These are phyloP conservation scores for Vannuccia rotundouncinata DNA, from an alignment of 2,888 invertebrate genomes.

Conservation along the genomic window DNA sequence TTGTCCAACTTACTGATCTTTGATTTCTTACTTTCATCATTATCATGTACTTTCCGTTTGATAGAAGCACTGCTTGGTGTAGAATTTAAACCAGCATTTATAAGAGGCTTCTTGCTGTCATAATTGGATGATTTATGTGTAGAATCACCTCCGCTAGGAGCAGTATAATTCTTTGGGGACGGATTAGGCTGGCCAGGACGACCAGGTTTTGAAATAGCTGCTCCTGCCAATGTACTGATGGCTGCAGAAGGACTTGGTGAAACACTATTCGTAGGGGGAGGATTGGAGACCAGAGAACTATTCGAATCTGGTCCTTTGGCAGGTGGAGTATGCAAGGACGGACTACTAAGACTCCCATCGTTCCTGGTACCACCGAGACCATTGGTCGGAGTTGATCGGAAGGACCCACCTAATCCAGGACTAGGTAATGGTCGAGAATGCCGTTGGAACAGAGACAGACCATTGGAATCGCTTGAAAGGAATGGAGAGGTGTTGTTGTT, in stretches of 20 bases:
- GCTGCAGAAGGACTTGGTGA: not conserved
- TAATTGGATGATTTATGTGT: constrained; percentile 4
- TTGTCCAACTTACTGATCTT: not conserved
- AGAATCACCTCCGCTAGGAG: not conserved
- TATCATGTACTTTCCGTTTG: not conserved
- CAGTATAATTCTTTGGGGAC: not conserved
- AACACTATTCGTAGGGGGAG: not conserved
- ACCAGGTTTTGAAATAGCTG: not conserved
- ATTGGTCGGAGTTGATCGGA: not conserved
- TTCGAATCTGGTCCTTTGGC: not conserved
- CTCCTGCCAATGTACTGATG: not conserved
- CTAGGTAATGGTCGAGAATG: not conserved
- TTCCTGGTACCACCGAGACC: not conserved
- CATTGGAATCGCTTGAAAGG: not conserved
- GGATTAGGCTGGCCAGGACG: constrained; percentile 6
- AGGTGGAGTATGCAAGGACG: not conserved
- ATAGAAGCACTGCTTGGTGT: not conserved
- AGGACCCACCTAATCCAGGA: not conserved
- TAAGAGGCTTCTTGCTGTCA: not conserved
- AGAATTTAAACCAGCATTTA: not conserved
- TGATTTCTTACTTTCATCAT: not conserved
- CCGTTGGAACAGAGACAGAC: not conserved
- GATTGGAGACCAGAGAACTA: not conserved
- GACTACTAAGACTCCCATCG: not conserved
- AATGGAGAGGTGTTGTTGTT: not conserved